Conservation (phyloP, 2,113 vertebrate species). For the human region GRCh38 chr2:216703001-216703500, state of each 20-base stretch:
- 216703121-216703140: background rate
- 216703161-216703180: background rate
- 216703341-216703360: background rate
- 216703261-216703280: background rate
- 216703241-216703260: background rate
- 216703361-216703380: background rate
- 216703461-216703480: background rate
- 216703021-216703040: background rate
- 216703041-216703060: background rate
- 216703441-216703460: background rate
- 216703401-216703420: background rate
- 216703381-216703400: background rate
- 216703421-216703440: background rate
- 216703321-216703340: background rate
- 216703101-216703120: background rate
- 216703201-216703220: background rate
- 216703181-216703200: background rate
- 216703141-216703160: background rate
- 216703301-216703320: background rate
- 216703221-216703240: background rate
- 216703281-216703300: background rate
- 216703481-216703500: background rate
- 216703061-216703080: background rate
- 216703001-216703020: background rate
- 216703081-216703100: background rate